phyloP scores from a whole-genome alignment of 2,113 vertebrate species.

The Hyaena hyaena region DNA sequence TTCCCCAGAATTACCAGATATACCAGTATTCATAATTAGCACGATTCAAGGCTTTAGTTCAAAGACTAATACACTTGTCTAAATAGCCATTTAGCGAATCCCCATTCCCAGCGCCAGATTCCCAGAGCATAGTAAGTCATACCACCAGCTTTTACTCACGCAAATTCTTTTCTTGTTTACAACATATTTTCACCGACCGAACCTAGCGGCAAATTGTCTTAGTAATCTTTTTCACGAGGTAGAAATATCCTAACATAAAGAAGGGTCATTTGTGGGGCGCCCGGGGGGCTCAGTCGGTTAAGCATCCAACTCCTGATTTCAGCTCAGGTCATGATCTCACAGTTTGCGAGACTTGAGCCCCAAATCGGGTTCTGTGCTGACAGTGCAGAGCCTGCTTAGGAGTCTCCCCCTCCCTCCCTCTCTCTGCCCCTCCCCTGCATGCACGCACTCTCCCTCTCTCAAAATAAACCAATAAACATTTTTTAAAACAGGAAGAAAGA shows the following conservation, averaged over 20 bases:
- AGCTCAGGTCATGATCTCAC: no score
- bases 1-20: neutral
- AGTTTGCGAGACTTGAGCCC: no score
- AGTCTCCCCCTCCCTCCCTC: no score
- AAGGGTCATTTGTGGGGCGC: neutral
- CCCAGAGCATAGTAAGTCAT: neutral
- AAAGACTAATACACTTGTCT: conserved; percentile 27
- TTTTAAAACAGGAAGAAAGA: no score
- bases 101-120: neutral
- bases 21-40: conserved; percentile 38
- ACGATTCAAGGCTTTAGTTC: neutral
- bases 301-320: no score
- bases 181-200: neutral
- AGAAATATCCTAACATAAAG: neutral
- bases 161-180: neutral
- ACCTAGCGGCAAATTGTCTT: neutral
- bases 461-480: no score
- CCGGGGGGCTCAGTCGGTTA: no score
- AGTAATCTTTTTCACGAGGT: neutral
- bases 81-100: neutral
- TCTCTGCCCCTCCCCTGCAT: no score
- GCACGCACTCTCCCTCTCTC: no score
- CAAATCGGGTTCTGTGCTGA: no score
- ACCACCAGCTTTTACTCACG: neutral
- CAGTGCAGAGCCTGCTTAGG: no score